phyloP scores from a whole-genome alignment of 2,888 invertebrate genomes.

The Oxytorus armatus region DNA sequence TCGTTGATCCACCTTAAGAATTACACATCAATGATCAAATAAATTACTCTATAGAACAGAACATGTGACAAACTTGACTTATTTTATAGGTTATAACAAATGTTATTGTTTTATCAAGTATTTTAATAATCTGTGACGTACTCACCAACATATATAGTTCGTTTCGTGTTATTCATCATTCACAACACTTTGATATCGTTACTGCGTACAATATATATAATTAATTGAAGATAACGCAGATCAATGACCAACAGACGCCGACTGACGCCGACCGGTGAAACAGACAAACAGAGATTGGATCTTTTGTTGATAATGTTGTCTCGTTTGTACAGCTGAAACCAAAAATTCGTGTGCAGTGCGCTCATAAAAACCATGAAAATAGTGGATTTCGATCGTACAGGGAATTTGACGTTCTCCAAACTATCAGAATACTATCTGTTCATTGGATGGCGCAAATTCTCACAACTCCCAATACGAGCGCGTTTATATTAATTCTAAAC shows the following conservation, averaged over 20 bases:
- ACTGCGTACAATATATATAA: conserved; percentile 14
- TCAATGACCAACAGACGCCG: conserved; percentile 32
- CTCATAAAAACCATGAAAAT: neutral
- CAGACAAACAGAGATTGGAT: neutral
- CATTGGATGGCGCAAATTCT: too few species aligned
- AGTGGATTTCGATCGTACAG: too few species aligned
- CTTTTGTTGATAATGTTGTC: conserved; percentile 12
- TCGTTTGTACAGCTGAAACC: conserved; percentile 5
- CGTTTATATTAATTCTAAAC: too few species aligned
- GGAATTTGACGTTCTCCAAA: too few species aligned
- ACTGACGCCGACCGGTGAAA: conserved; percentile 15
- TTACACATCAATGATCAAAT: too few species aligned
- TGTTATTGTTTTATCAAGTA: neutral
- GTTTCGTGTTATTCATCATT: conserved; percentile 88
- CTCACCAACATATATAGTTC: conserved; percentile 92
- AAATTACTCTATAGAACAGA: too few species aligned
- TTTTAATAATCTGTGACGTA: conserved; percentile 19
- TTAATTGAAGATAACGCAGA: conserved; percentile 25
- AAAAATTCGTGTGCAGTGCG: neutral
- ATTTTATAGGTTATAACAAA: conserved; percentile 47
- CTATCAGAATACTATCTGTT: too few species aligned
- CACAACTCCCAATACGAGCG: too few species aligned
- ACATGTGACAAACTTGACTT: conserved; percentile 6
- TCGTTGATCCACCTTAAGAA: too few species aligned
- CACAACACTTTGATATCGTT: neutral